Percentiles rank a stretch among this genome's conserved stretches.
Conservation (phyloP, 2,797 vertebrate species). For the Epinephelus coioides region DNA sequence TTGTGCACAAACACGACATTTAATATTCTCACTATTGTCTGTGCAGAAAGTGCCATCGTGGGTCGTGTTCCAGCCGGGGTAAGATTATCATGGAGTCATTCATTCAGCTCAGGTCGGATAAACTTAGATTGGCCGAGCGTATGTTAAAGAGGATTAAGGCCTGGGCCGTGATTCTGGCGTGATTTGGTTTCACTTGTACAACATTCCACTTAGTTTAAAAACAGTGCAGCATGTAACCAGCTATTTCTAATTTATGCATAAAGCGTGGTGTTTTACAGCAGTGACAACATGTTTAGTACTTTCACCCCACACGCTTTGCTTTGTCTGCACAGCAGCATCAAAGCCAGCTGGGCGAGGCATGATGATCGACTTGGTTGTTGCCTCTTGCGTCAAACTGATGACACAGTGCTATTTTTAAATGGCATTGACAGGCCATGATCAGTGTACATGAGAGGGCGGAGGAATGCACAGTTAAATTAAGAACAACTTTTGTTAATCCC, state of each 20-base stretch:
- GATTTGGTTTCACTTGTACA: slow-evolving; percentile 20
- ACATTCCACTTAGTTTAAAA: not conserved
- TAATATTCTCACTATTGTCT: not conserved
- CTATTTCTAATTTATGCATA: not conserved
- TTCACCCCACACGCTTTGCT: slow-evolving; percentile 16
- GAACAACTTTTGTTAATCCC: slow-evolving; percentile 45
- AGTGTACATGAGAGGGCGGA: slow-evolving; percentile 40
- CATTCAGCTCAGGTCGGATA: slow-evolving; percentile 32
- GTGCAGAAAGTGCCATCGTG: not conserved
- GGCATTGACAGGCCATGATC: slow-evolving; percentile 29
- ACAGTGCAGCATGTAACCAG: not conserved
- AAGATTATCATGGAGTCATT: slow-evolving; percentile 11
- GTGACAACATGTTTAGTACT: slow-evolving; percentile 3
- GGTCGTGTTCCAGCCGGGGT: slow-evolving; percentile 13
- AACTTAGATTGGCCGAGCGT: slow-evolving; percentile 30
- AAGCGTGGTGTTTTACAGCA: not conserved
- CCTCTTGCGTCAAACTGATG: slow-evolving; percentile 52
- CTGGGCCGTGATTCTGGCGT: not conserved
- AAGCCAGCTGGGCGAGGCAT: slow-evolving; percentile 42
- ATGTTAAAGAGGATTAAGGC: slow-evolving; percentile 48
- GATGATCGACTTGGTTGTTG: slow-evolving; percentile 19
- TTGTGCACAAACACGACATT: slow-evolving; percentile 15
- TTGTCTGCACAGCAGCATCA: slow-evolving; percentile 22
- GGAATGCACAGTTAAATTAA: slow-evolving; percentile 43
- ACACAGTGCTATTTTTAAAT: slow-evolving; percentile 65